A percentile compares a stretch with the other conserved stretches of the same genome.
These are phyloP conservation scores for Tethya wilhelma DNA, from an alignment of 37 sponge, comb jelly and placozoan species.

Conservation along the genomic window DNA sequence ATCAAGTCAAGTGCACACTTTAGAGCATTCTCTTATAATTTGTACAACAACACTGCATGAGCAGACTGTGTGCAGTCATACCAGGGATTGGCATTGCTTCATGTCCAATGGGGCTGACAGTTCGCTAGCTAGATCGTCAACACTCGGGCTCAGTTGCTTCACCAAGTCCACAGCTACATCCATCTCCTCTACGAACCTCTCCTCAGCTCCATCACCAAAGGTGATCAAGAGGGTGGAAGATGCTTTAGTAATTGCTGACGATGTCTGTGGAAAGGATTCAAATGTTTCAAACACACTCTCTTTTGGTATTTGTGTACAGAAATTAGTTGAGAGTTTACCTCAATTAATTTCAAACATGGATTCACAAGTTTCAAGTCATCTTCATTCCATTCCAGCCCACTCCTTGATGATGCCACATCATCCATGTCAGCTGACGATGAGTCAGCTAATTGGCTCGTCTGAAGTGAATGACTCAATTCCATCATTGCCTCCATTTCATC, in stretches of 20 bases:
- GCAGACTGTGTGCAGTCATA: too few species aligned
- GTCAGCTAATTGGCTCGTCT: too few species aligned
- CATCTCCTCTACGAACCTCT: constrained; percentile 17
- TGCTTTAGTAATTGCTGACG: constrained; percentile 1
- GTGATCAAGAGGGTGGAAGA: constrained; percentile 2
- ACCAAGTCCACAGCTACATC: constrained; percentile 13
- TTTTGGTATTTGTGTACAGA: neutral
- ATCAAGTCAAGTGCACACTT: too few species aligned
- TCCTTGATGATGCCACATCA: constrained; percentile 6
- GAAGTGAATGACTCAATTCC: too few species aligned
- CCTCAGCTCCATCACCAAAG: neutral
- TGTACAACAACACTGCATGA: too few species aligned
- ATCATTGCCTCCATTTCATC: too few species aligned
- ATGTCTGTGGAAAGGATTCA: constrained; percentile 13
- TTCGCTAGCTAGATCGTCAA: constrained; percentile 39
- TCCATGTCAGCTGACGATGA: neutral
- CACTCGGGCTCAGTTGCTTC: constrained; percentile 35
- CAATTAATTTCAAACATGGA: constrained; percentile 12
- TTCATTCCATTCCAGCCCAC: constrained; percentile 21
- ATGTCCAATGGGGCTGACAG: constrained; percentile 34
- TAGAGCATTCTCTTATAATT: too few species aligned
- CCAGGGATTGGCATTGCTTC: too few species aligned
- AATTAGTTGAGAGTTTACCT: neutral
- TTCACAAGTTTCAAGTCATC: constrained; percentile 14
- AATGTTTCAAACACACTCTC: neutral